phyloP scores from a whole-genome alignment of 1,140 invertebrate species.

The Nebria ingens region DNA sequence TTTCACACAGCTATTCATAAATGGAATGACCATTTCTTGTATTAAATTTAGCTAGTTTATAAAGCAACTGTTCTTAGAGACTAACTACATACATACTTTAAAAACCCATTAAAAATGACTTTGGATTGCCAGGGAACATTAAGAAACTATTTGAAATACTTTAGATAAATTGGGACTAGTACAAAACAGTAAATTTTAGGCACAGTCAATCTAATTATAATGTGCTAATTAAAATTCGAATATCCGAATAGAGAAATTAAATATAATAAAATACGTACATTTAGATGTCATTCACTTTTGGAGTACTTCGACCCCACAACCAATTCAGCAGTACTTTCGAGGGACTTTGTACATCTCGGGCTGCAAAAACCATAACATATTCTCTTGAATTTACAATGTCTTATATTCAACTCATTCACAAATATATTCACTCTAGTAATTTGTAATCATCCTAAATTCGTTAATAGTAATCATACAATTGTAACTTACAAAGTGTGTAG shows the following conservation, averaged over 20 bases:
- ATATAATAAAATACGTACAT: neutral
- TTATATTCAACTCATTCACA: constrained; percentile 14
- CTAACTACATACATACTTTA: too few relatives aligned
- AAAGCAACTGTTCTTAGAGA: too few relatives aligned
- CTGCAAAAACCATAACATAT: constrained; percentile 39
- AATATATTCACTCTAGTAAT: constrained; percentile 10
- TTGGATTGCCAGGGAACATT: too few relatives aligned
- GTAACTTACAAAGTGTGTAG: constrained; percentile 56
- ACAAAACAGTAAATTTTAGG: neutral
- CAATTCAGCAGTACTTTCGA: constrained; percentile 66
- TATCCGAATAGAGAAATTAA: neutral
- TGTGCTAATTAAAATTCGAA: neutral
- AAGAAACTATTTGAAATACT: too few relatives aligned
- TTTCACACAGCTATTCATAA: neutral
- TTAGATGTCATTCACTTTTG: constrained; percentile 32
- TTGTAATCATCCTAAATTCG: constrained; percentile 13
- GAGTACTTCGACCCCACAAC: constrained; percentile 51
- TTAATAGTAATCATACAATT: constrained; percentile 12
- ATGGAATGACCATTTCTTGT: constrained; percentile 4
- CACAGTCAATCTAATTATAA: neutral
- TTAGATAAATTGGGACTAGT: neutral
- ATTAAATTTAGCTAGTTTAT: too few relatives aligned
- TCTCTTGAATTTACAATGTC: constrained; percentile 11
- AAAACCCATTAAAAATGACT: too few relatives aligned
- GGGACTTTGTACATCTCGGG: constrained; percentile 62